Base-by-base conservation (phyloP, 1,140 invertebrate genomes). In the Sinonovacula constricta region DNA sequence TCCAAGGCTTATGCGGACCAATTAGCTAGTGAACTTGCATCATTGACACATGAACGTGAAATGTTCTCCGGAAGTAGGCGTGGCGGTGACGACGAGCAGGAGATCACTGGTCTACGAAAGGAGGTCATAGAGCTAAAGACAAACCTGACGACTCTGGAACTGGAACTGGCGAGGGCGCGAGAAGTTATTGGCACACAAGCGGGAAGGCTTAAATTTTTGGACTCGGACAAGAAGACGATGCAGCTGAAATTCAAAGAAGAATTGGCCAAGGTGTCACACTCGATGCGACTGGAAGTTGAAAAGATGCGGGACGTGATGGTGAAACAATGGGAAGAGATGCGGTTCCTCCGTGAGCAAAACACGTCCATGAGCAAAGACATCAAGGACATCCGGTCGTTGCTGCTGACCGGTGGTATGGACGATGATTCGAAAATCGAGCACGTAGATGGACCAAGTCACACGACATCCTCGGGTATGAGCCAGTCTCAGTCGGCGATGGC, bases 261-360 rank as follows among this genome's bases (percentile, higher is more conserved):
- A 30, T 59, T 86, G 31, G 74, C 79, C 2, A 82, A 76, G 30
- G 74, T 80, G 7, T 81, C 83, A 2, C 79, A 79, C 36, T 82
- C 66, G 2, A 80, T 86, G 79, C 69, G 83, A 30, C 31, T 75
- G 15, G 85, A 88, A 33, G 79, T 88, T 5, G 82, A 85, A 56
- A 83, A 81, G 24, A 83, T 85, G 69, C 81, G 85, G n/a, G 83
- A 86, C 3, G 80, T 86, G 5, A 87, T 87, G 86, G 77, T 72
- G 39, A 69, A 79, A n/a, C 85, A 86, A 68, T 85, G 81, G 81
- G 70, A 81, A 34, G 85, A 85, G 66, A 88, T 86, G 83, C 72
- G 79, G 26, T 69, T 63, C 28, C 67, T 87, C 36, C 54, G 85
- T 14, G 77, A 84, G 63, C 86, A 88, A 63, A 86, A 85, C 57